phyloP scores from a whole-genome alignment of 2,113 vertebrate genomes.

The Tenebrosternarchus preto region DNA sequence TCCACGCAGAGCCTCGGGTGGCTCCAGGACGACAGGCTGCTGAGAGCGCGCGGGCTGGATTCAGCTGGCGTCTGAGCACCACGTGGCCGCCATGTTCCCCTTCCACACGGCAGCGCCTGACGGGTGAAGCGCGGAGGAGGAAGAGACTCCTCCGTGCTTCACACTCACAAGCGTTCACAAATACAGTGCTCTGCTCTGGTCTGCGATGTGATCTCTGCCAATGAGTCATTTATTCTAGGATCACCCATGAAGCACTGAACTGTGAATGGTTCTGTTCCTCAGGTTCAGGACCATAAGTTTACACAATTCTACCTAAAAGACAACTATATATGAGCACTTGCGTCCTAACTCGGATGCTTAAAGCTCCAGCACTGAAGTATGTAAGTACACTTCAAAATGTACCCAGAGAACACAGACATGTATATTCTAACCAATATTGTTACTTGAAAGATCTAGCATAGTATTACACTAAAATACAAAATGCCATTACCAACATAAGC shows the following conservation, averaged over 20 bases:
- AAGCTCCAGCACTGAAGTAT: too few relatives aligned
- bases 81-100: not conserved
- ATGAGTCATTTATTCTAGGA: not conserved
- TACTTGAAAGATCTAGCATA: not conserved
- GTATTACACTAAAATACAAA: not conserved
- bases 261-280: too few relatives aligned
- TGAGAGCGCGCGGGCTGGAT: not conserved
- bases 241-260: not conserved
- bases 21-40: constrained; percentile 3
- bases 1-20: not conserved
- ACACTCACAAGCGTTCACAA: not conserved
- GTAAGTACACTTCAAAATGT: too few relatives aligned
- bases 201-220: not conserved
- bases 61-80: not conserved
- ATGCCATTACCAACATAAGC: not conserved
- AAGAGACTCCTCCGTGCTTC: not conserved
- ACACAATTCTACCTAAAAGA: too few relatives aligned
- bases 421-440: not conserved
- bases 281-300: too few relatives aligned
- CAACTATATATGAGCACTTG: too few relatives aligned
- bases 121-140: not conserved
- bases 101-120: not conserved
- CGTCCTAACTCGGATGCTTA: too few relatives aligned
- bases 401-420: too few relatives aligned
- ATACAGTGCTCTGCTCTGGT: too few relatives aligned